These are phyloP conservation scores for Eupithecia tripunctaria DNA, from an alignment of 2,888 invertebrate genomes.

Conservation along the genomic window DNA sequence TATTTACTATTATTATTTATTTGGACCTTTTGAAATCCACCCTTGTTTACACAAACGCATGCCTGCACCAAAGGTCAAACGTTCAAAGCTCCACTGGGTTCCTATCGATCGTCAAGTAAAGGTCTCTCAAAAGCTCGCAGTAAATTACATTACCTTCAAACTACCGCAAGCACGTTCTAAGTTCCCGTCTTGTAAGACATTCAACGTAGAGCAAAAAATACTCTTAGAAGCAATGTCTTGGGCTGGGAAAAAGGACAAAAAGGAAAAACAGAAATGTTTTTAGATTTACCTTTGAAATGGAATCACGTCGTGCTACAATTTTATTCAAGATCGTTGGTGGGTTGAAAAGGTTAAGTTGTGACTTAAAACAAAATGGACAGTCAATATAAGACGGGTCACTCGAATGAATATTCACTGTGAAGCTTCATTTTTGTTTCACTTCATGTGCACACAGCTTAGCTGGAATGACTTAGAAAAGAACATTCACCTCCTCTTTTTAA, in stretches of 20 bases:
- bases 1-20: not conserved
- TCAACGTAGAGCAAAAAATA: conserved; percentile 7
- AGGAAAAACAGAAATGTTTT: not conserved
- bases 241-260: conserved; percentile 13
- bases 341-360: not conserved
- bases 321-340: not conserved
- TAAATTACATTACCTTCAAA: conserved; percentile 27
- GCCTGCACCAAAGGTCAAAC: conserved; percentile 15
- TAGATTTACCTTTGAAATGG: conserved; percentile 2
- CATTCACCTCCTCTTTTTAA: too few species aligned
- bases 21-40: conserved; percentile 6
- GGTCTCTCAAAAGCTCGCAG: conserved; percentile 25
- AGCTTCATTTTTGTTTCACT: too few species aligned
- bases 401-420: too few species aligned
- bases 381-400: too few species aligned
- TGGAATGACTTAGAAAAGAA: too few species aligned
- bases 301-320: not conserved
- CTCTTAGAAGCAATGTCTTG: not conserved
- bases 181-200: conserved; percentile 5
- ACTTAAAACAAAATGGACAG: not conserved
- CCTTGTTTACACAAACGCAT: conserved; percentile 6
- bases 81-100: conserved; percentile 4
- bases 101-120: conserved; percentile 23
- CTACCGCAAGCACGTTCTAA: conserved; percentile 26
- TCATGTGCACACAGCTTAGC: too few species aligned